Conservation (phyloP, 2,888 invertebrate species). For the Hypena proboscidalis region DNA sequence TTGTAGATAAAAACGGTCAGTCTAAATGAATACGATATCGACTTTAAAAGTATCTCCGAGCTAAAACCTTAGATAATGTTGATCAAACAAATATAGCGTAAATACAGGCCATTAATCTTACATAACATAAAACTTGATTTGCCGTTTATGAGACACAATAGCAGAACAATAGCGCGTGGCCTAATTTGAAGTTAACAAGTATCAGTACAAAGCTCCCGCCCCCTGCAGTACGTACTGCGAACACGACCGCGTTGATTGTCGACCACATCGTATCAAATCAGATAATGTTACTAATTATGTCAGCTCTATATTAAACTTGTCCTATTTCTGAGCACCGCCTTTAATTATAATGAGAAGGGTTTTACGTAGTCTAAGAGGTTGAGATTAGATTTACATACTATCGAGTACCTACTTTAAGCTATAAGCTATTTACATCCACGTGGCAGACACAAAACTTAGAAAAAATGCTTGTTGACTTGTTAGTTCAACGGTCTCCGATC, state of each 20-base stretch:
- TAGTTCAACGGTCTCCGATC: no score
- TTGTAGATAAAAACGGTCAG: conserved; percentile 46
- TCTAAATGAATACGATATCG: conserved; percentile 45
- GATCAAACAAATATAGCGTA: conserved; percentile 36
- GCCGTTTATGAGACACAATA: conserved; percentile 45
- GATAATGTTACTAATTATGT: no score
- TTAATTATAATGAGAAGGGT: no score
- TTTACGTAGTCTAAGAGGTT: no score
- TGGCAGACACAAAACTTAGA: no score
- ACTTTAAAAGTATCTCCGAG: conserved; percentile 30
- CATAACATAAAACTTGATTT: conserved; percentile 41
- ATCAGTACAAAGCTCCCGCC: conserved; percentile 38
- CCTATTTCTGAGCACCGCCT: no score
- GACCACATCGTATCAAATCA: conserved; percentile 19
- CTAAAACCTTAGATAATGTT: conserved; percentile 38
- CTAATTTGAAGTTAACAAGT: conserved; percentile 42
- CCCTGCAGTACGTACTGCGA: conserved; percentile 15
- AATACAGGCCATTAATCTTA: conserved; percentile 44
- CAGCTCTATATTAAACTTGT: no score
- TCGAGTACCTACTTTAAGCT: no score
- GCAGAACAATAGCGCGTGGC: conserved; percentile 43
- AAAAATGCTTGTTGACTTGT: no score
- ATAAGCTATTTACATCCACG: no score
- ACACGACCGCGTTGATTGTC: conserved; percentile 21
- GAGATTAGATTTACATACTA: no score